These are phyloP conservation scores for Palloptera scutellata DNA, from an alignment of 2,888 invertebrate species.

Conservation along the genomic window DNA sequence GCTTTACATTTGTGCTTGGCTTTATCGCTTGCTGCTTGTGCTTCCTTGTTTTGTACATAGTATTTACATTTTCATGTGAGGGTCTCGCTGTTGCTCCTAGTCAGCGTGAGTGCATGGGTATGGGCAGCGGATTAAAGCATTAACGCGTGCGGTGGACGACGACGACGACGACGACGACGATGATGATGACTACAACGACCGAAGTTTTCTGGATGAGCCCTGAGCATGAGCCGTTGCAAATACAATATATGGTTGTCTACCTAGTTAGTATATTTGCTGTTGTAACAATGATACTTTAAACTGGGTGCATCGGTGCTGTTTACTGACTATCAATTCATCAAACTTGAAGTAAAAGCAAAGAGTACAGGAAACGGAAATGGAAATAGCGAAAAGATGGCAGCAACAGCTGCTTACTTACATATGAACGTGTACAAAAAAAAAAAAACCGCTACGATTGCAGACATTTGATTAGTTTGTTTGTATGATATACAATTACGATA, in stretches of 20 bases:
- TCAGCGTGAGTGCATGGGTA: too few species aligned
- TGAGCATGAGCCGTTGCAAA: slow-evolving; percentile 6
- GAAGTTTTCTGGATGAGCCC: slow-evolving; percentile 35
- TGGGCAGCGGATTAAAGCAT: slow-evolving; percentile 55
- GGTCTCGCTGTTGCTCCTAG: too few species aligned
- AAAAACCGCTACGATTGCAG: slow-evolving; percentile 47
- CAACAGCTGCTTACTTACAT: neutral
- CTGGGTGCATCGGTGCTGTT: slow-evolving; percentile 8
- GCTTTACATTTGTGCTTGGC: slow-evolving; percentile 36
- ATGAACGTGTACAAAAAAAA: slow-evolving; percentile 25
- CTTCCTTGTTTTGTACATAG: neutral
- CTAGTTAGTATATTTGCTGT: slow-evolving; percentile 19
- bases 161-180: slow-evolving; percentile 38
- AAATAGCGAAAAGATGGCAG: slow-evolving; percentile 15
- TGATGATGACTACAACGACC: slow-evolving; percentile 40
- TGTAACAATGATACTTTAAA: slow-evolving; percentile 21
- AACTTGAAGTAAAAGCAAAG: slow-evolving; percentile 28
- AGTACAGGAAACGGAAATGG: slow-evolving; percentile 43
- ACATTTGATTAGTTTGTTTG: slow-evolving; percentile 60
- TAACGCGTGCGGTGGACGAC: slow-evolving; percentile 51
- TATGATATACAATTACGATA: slow-evolving; percentile 58
- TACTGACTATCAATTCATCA: slow-evolving; percentile 18
- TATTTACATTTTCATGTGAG: too few species aligned
- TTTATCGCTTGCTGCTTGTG: slow-evolving; percentile 18
- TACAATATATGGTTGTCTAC: slow-evolving; percentile 19